A percentile compares a stretch with the other conserved stretches of the same genome.
Evolutionary conservation across 1,140 invertebrate genomes (phyloP).

Genomic region (Drosophila gunungcola): DNA sequence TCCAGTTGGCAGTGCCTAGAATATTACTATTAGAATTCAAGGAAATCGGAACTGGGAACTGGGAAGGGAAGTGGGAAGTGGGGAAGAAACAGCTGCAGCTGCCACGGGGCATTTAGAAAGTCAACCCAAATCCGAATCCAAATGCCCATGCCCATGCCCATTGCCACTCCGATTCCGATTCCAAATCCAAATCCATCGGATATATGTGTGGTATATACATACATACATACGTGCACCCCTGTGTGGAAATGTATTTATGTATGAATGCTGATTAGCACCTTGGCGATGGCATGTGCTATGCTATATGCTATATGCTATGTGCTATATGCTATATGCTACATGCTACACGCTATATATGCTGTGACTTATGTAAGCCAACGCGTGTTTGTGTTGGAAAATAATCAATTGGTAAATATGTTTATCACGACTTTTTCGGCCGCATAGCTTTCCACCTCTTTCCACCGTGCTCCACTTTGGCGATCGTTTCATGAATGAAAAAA

Average conservation of each 20-base stretch:
- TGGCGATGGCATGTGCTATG: slow-evolving; percentile 40
- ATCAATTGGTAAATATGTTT: slow-evolving; percentile 82
- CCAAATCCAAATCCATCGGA: slow-evolving; percentile 40
- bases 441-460: slow-evolving; percentile 53
- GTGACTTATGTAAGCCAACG: slow-evolving; percentile 38
- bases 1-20: slow-evolving; percentile 22
- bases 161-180: slow-evolving; percentile 30
- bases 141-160: background rate
- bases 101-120: slow-evolving; percentile 63
- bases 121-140: slow-evolving; percentile 56
- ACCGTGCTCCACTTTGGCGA: slow-evolving; percentile 66
- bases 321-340: slow-evolving; percentile 1
- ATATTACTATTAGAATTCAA: slow-evolving; percentile 15
- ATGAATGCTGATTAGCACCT: slow-evolving; percentile 76
- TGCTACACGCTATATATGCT: slow-evolving; percentile 26
- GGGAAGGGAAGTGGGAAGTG: slow-evolving; percentile 8
- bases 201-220: background rate
- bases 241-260: slow-evolving; percentile 45
- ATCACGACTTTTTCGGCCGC: slow-evolving; percentile 72
- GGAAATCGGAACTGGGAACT: slow-evolving; percentile 31
- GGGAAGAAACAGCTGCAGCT: slow-evolving; percentile 49
- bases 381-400: slow-evolving; percentile 65
- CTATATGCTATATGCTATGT: slow-evolving; percentile 3
- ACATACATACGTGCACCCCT: slow-evolving; percentile 13
- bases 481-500: slow-evolving; percentile 58